Conservation (phyloP, 2,113 vertebrate species). For the Turdus rufiventris region DNA sequence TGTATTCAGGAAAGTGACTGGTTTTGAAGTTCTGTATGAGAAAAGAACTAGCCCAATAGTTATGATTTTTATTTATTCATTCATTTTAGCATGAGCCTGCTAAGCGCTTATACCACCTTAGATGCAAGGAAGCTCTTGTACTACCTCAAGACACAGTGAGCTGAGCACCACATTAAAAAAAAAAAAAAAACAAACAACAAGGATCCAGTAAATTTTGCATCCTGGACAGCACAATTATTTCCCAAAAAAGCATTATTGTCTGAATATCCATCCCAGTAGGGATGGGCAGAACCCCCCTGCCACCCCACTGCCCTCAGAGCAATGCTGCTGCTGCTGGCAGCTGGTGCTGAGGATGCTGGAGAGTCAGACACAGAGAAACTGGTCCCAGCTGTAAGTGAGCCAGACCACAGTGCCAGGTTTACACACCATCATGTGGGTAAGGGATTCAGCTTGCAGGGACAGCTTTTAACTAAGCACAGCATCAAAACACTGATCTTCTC, state of each 20-base stretch:
- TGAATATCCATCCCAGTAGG: neutral
- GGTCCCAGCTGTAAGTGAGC: neutral
- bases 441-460: neutral
- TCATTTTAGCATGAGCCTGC: neutral
- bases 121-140: neutral
- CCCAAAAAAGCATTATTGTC: neutral
- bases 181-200: neutral
- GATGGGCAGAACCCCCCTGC: neutral
- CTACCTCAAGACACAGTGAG: neutral
- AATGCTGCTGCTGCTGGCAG: neutral
- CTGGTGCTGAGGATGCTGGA: neutral
- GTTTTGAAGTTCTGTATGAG: neutral
- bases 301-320: rapidly evolving
- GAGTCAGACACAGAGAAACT: neutral
- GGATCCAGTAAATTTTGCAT: neutral
- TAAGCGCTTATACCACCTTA: neutral
- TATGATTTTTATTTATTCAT: neutral
- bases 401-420: neutral
- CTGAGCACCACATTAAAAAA: neutral
- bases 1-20: neutral
- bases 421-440: rapidly evolving
- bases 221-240: neutral
- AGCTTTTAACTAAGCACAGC: neutral
- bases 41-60: neutral
- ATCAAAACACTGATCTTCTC: neutral